Percentiles rank a stretch among this genome's conserved stretches.
Evolutionary conservation across 2,113 vertebrate species (phyloP).

Genomic region (Abramis brama): DNA sequence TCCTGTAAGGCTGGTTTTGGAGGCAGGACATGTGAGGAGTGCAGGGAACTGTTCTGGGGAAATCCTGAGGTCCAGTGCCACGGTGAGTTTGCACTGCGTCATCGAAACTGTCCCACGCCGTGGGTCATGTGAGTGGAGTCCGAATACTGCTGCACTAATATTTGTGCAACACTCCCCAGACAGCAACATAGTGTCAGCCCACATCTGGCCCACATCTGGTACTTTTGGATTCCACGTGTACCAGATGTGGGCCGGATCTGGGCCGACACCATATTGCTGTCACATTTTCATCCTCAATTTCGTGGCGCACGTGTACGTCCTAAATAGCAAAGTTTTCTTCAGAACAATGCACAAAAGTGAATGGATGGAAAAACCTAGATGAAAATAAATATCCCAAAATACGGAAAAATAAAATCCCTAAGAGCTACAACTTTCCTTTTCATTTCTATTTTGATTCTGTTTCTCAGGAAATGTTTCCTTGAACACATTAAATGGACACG

Average conservation of each 20-base stretch:
- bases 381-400: neutral
- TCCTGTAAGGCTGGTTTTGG: conserved; percentile 90
- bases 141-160: too few relatives aligned
- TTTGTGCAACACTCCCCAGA: neutral
- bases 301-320: neutral
- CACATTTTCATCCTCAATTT: neutral
- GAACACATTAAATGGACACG: too few relatives aligned
- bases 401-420: neutral
- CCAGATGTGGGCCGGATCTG: too few relatives aligned
- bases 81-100: conserved; percentile 72
- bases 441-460: neutral
- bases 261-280: too few relatives aligned
- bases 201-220: too few relatives aligned
- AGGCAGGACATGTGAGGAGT: conserved; percentile 90
- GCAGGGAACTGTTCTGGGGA: conserved; percentile 94
- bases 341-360: neutral
- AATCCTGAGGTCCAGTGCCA: conserved; percentile 85
- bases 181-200: too few relatives aligned
- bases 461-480: neutral
- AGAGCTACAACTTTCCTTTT: neutral
- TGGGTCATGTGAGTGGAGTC: neutral
- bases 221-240: too few relatives aligned
- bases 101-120: neutral
- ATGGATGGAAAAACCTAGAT: neutral
- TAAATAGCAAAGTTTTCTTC: neutral